Conservation (phyloP, 2,113 vertebrate genomes). For the Gorsachius goisagi region DNA sequence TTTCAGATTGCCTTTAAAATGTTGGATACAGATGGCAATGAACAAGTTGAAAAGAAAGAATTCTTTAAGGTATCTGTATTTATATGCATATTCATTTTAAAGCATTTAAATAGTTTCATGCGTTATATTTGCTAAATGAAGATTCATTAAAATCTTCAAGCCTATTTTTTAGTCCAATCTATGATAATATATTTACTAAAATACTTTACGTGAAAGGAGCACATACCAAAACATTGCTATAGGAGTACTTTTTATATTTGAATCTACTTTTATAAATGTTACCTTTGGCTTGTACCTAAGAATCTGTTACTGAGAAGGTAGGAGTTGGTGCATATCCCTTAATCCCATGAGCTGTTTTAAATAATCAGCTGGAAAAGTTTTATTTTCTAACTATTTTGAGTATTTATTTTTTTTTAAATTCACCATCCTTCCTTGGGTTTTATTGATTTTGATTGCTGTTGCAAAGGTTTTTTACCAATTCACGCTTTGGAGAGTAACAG, state of each 20-base stretch:
- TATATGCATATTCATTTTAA: neutral
- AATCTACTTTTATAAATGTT: neutral
- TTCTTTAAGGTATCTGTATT: constrained; percentile 87
- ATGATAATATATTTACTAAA: neutral
- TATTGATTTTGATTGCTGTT: neutral
- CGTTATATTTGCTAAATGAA: neutral
- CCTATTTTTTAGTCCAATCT: neutral
- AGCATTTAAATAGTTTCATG: neutral
- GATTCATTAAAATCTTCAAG: neutral
- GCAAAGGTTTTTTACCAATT: neutral
- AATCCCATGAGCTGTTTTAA: neutral
- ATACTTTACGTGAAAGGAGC: neutral
- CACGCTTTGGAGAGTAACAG: neutral
- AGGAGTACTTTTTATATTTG: neutral
- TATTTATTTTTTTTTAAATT: neutral
- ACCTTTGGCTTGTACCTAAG: neutral
- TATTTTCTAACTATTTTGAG: neutral
- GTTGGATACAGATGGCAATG: constrained; percentile 93
- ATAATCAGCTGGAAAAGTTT: neutral
- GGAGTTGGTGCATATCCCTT: neutral
- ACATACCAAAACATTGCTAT: neutral
- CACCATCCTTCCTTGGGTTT: neutral
- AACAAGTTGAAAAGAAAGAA: constrained; percentile 94
- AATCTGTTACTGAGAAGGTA: neutral
- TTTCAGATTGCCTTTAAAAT: constrained; percentile 98